Conservation (phyloP, 2,888 invertebrate species). For the Anagyrus pseudococci region DNA sequence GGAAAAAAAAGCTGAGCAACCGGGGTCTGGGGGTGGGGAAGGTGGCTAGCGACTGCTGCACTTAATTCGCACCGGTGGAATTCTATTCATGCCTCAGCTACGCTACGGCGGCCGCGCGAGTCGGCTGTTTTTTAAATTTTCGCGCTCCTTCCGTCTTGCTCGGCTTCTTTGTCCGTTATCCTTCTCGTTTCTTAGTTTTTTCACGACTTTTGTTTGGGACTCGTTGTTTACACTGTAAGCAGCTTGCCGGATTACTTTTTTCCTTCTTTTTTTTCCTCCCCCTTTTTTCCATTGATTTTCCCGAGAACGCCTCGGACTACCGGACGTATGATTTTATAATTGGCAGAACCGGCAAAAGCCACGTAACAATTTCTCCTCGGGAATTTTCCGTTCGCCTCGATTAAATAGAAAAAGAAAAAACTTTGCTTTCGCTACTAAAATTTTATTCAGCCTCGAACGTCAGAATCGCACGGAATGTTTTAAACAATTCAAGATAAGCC, state of each 20-base stretch:
- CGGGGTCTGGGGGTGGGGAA: too few species aligned
- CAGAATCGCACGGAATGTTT: too few species aligned
- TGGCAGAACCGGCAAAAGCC: too few species aligned
- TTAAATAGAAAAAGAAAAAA: too few species aligned
- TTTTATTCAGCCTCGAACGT: too few species aligned
- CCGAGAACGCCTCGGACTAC: too few species aligned
- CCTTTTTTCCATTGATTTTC: too few species aligned
- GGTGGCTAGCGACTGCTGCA: slow-evolving; percentile 12
- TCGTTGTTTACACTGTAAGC: background rate
- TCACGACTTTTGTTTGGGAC: background rate
- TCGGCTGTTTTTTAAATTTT: slow-evolving; percentile 23
- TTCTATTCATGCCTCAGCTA: slow-evolving; percentile 29
- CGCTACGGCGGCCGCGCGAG: slow-evolving; percentile 8
- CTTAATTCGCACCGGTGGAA: slow-evolving; percentile 27
- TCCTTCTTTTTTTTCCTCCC: background rate
- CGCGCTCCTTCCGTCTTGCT: slow-evolving; percentile 12
- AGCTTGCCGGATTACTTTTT: background rate
- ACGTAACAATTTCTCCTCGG: too few species aligned
- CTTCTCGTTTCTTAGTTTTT: background rate
- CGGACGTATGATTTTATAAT: too few species aligned
- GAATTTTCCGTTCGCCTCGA: background rate
- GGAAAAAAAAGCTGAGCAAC: too few species aligned
- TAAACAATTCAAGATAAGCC: too few species aligned
- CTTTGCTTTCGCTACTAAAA: too few species aligned
- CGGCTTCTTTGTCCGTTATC: background rate